These are phyloP conservation scores for Sebastes aleutianus DNA, from an alignment of 2,797 vertebrate species.

Conservation along the genomic window DNA sequence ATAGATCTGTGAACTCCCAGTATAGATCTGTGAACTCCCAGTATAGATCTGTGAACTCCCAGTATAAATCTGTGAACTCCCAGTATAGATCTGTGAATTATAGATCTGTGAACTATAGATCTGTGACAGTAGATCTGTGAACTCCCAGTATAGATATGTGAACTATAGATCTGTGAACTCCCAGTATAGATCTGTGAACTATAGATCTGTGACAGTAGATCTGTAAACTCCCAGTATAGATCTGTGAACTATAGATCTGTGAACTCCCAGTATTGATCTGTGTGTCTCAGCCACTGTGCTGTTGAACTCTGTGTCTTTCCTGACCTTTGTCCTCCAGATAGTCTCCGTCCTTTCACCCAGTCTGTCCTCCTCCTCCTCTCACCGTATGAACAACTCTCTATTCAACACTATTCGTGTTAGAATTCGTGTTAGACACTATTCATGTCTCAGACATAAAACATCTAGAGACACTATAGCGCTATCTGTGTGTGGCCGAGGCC, in stretches of 20 bases:
- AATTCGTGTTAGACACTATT: too few species aligned
- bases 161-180: constrained; percentile 36
- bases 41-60: neutral
- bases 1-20: too few species aligned
- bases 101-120: too few species aligned
- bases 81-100: too few species aligned
- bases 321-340: constrained; percentile 32
- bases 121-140: too few species aligned
- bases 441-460: neutral
- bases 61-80: neutral
- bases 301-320: constrained; percentile 11
- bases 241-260: too few species aligned
- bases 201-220: too few species aligned
- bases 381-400: neutral
- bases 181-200: constrained; percentile 23
- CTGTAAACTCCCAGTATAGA: constrained; percentile 2
- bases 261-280: constrained; percentile 27
- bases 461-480: too few species aligned
- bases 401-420: too few species aligned
- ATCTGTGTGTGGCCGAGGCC: too few species aligned
- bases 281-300: neutral
- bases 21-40: neutral
- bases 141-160: constrained; percentile 9
- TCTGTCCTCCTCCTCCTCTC: neutral
- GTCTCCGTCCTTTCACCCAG: constrained; percentile 17